phyloP scores from a whole-genome alignment of 1,140 invertebrate genomes.

The Ceratina australensis region DNA sequence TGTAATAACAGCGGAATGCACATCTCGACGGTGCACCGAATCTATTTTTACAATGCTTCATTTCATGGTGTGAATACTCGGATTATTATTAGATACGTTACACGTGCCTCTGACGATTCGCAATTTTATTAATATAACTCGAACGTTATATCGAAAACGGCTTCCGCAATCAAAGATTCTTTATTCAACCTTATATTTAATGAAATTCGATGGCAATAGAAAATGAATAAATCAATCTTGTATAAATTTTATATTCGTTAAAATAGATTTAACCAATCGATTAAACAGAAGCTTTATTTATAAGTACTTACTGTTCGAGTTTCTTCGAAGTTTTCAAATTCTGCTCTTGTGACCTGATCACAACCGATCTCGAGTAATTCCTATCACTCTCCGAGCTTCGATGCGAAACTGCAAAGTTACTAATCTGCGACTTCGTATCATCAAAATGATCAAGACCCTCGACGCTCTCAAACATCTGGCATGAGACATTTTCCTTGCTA shows the following conservation, averaged over 20 bases:
- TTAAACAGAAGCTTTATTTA: neutral
- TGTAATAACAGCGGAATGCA: slow-evolving; percentile 58
- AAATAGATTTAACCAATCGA: no score
- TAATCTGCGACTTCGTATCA: slow-evolving; percentile 73
- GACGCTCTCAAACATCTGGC: slow-evolving; percentile 42
- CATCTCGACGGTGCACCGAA: slow-evolving; percentile 55
- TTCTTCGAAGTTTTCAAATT: slow-evolving; percentile 74
- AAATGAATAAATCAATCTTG: no score
- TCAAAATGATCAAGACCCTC: slow-evolving; percentile 57
- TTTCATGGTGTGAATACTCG: slow-evolving; percentile 68
- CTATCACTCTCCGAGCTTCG: slow-evolving; percentile 76
- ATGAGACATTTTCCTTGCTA: slow-evolving; percentile 52
- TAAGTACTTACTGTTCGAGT: slow-evolving; percentile 74
- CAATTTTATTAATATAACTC: slow-evolving; percentile 40
- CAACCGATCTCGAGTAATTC: slow-evolving; percentile 74
- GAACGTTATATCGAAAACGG: slow-evolving; percentile 2
- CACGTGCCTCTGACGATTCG: slow-evolving; percentile 38
- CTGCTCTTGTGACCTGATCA: slow-evolving; percentile 71
- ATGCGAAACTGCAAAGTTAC: slow-evolving; percentile 74
- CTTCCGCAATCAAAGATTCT: neutral
- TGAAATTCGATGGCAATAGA: no score
- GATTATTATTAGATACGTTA: slow-evolving; percentile 73
- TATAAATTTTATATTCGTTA: no score
- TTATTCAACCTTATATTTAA: no score
- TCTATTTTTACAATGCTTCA: slow-evolving; percentile 76